Conservation (phyloP, 2,797 vertebrate genomes). For the Sebastes cheni region DNA sequence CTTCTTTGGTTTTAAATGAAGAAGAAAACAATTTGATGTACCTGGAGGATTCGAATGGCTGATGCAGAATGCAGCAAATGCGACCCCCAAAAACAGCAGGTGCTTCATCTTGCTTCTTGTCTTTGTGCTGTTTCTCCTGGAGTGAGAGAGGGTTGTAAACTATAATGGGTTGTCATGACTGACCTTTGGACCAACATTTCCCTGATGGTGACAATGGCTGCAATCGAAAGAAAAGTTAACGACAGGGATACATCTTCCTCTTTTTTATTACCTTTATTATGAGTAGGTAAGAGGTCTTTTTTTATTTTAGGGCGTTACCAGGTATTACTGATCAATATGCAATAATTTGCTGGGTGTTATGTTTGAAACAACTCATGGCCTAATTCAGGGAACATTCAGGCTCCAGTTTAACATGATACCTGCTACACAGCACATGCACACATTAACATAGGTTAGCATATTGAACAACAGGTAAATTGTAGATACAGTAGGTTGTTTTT, state of each 20-base stretch:
- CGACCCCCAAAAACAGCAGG: constrained; percentile 61
- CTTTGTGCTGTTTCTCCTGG: constrained; percentile 18
- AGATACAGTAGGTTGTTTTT: neutral
- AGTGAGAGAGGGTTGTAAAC: constrained; percentile 66
- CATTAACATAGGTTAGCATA: neutral
- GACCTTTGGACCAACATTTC: constrained; percentile 75
- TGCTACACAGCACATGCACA: neutral
- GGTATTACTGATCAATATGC: neutral
- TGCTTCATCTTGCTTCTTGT: constrained; percentile 75
- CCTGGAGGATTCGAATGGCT: constrained; percentile 50
- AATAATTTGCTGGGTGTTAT: neutral
- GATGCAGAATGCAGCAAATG: constrained; percentile 51
- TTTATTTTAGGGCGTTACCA: neutral
- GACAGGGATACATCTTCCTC: neutral
- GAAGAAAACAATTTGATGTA: constrained; percentile 39
- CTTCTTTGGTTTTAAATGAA: neutral
- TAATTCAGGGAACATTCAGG: neutral
- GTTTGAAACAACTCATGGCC: neutral
- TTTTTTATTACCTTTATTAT: constrained; percentile 4
- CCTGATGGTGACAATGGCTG: neutral
- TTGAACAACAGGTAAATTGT: neutral
- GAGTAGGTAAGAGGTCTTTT: neutral
- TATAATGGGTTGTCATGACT: constrained; percentile 35
- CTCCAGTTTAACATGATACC: neutral
- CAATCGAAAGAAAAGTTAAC: constrained; percentile 39